Evolutionary conservation across 2,113 vertebrate species (phyloP), one percentile per base, ranked within the genome.

Genomic region (Ibidorhyncha struthersii): DNA sequence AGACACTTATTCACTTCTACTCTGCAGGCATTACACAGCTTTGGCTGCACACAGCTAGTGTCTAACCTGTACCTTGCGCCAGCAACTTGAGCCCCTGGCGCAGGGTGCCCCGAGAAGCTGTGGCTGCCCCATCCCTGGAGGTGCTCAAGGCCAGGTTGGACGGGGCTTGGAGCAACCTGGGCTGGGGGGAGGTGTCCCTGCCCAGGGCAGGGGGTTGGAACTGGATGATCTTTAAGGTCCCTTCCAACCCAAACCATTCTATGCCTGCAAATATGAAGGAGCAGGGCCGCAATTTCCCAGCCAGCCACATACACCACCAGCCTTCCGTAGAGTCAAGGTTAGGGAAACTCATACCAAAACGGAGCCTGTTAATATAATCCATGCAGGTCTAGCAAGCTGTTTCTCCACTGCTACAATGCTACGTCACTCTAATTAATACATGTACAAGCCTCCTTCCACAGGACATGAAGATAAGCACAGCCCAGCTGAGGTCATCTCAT

Each of bases 1-100:
- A 97, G 94, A 96, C 93, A 90, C 81, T 87, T 91, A 95, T 61
- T 96, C 95, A 93, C 69, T 80, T 92, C 0, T 40, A 4, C 21
- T 84, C 94, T 82, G 71, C 61, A 82, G 50, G 43, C 59, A 55
- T 38, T 49, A 82, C 52, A 59, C 17, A 82, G 81, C 66, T 82
- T 20, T 34, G 81, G 82, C 80, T 82, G 83, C 22, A 19, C 56
- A 65, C 81, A 58, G 0, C 38, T 18, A 29, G 6, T 3, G n/a
- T n/a, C 61, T 67, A 76, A 25, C n/a, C 45, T 21, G 3, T 30
- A 43, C 8, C 66, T 58, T 27, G 12, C 15, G 58, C 49, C 77
- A 90, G 66, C 50, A 56, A 16, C 49, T 45, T 45, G 17, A 19
- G 43, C 7, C 43, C 7, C 43, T 45, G 43, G 43, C 18, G 7